phyloP scores from a whole-genome alignment of 2,888 invertebrate genomes.

The Trachelus iudaicus region DNA sequence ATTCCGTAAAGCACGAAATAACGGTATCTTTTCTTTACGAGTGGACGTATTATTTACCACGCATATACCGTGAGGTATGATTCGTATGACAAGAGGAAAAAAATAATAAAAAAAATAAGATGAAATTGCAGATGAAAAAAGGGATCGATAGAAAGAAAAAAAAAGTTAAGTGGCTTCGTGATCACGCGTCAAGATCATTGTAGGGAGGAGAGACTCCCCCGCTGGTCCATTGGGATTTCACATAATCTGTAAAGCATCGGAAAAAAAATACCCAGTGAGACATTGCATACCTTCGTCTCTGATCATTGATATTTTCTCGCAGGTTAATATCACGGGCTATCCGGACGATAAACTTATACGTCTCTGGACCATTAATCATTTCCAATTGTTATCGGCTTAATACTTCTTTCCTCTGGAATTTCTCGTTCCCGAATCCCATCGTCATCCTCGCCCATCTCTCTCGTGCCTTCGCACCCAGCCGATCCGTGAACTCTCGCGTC shows the following conservation, averaged over 20 bases:
- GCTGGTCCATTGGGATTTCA: neutral
- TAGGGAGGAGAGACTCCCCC: too few species aligned
- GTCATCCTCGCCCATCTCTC: neutral
- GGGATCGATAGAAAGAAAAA: neutral
- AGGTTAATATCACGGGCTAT: neutral
- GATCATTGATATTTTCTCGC: neutral
- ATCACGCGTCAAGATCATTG: neutral
- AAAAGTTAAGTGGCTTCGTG: neutral
- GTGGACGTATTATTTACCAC: neutral
- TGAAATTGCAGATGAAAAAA: neutral
- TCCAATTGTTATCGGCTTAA: neutral
- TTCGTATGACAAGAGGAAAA: neutral
- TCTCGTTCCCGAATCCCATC: neutral
- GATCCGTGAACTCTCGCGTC: neutral
- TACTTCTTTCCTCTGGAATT: neutral
- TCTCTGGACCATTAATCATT: neutral
- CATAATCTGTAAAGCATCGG: neutral
- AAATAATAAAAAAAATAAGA: neutral
- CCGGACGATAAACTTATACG: neutral
- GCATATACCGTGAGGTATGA: neutral
- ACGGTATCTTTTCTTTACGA: constrained; percentile 23
- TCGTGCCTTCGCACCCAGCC: neutral
- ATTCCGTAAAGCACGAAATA: constrained; percentile 40
- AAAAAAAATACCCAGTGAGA: too few species aligned
- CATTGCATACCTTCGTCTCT: neutral